Base-by-base conservation (phyloP, 2,113 vertebrate genomes). In the Zapornia atra region DNA sequence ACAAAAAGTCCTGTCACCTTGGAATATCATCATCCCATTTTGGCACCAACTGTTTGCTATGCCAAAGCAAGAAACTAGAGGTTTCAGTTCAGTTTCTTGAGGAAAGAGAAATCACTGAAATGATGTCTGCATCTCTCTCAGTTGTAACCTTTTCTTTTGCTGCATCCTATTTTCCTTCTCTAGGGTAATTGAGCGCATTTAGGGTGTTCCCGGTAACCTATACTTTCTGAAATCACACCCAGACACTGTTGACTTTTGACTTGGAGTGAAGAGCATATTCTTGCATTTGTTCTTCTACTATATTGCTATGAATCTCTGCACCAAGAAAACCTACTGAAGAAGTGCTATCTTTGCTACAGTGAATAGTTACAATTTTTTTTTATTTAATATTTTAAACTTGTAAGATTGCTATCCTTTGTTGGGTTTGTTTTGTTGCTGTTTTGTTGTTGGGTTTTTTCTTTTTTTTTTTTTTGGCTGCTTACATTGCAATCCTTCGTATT, bases 131-230 rank as follows among this genome's bases (percentile, higher is more conserved):
- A 22, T 48, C 48, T 63, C 16, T 33, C 15, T 75, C 12, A 34
- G 18, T 33, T 76, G 36, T 50, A 82, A 69, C 3, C 6, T 82
- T 17, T 46, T 56, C 68, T 40, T 78, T 68, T 36, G 24, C 15
- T n/a, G 8, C 8, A 9, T 71, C 31, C 48, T 81, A 18, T 16
- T 81, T 66, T 66, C 28, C 12, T 72, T 10, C 15, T 69, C 7
- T 16, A 38, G 20, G 4, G 15, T 28, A 48, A 44, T 33, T 1
- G 0, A 65, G 9, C 13, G 18, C 0, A 0, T 76, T 65, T 61
- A 33, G 31, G 50, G 5, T 21, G 9, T 50, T 76, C 26, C 18
- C 0, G 1, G 9, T 57, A n/a, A 28, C 36, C 28, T n/a, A 12
- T 6, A 15, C 21, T 65, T 88, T 53, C 31, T 40, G 24, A 87